Evolutionary conservation across 1,140 invertebrate genomes (phyloP).

Genomic region (Eufriesea mexicana): DNA sequence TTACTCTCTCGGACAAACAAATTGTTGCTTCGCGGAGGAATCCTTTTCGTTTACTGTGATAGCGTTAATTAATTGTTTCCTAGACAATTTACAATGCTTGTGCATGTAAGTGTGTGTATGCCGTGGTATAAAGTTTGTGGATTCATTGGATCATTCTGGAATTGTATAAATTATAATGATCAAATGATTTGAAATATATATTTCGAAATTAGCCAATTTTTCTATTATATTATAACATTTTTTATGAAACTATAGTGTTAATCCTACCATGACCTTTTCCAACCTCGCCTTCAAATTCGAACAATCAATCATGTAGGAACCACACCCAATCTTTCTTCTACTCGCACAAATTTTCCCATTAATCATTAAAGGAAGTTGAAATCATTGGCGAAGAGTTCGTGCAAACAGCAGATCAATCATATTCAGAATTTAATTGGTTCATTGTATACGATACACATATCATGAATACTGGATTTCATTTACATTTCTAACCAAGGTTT

Average conservation of each 20-base stretch:
- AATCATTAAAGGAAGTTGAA: not conserved
- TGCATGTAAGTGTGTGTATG: no score
- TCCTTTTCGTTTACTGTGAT: not conserved
- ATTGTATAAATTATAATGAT: no score
- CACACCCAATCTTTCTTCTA: constrained; percentile 1
- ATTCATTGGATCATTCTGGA: no score
- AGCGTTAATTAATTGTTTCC: constrained; percentile 1
- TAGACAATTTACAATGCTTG: not conserved
- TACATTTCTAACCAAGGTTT: not conserved
- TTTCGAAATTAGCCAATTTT: no score
- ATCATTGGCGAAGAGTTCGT: not conserved
- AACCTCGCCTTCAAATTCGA: not conserved
- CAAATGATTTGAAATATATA: no score
- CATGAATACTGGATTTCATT: not conserved
- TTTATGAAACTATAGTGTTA: not conserved
- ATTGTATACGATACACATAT: not conserved
- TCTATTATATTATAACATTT: no score
- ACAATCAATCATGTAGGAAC: constrained; percentile 9
- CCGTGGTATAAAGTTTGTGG: no score
- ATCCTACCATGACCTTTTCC: not conserved
- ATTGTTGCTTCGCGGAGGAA: not conserved
- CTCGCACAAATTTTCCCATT: not conserved
- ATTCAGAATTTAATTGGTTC: not conserved
- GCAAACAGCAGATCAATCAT: not conserved
- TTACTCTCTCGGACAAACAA: not conserved